Evolutionary conservation across 2,797 vertebrate species (phyloP).

Genomic region (Rhodeus uyekii): DNA sequence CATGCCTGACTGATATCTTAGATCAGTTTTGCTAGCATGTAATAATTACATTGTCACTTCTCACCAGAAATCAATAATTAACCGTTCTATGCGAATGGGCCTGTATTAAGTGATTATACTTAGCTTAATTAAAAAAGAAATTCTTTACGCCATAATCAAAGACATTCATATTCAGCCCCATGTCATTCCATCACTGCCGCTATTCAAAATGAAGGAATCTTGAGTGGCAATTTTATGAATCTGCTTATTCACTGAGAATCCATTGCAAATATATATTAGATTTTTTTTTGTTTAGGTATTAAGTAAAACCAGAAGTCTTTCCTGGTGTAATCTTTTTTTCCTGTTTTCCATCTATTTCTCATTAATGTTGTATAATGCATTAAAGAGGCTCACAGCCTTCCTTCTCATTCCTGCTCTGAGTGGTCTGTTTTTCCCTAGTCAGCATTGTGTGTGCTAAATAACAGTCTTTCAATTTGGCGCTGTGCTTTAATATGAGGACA

Average conservation of each 20-base stretch:
- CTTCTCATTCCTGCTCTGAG: conserved; percentile 65
- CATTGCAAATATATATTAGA: conserved; percentile 48
- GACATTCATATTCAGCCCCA: conserved; percentile 21
- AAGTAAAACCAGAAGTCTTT: conserved; percentile 65
- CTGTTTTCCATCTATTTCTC: conserved; percentile 63
- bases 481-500: conserved; percentile 71
- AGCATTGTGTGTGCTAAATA: conserved; percentile 73
- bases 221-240: conserved; percentile 57
- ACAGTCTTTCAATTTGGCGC: conserved; percentile 74
- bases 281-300: conserved; percentile 66
- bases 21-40: conserved; percentile 16
- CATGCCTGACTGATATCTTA: conserved; percentile 24
- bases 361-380: conserved; percentile 74
- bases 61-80: conserved; percentile 41
- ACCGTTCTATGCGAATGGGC: conserved; percentile 17
- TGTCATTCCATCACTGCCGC: conserved; percentile 2
- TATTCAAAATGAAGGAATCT: conserved; percentile 29
- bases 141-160: conserved; percentile 34
- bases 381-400: conserved; percentile 59
- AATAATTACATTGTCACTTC: conserved; percentile 46
- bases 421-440: conserved; percentile 72
- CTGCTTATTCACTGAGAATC: conserved; percentile 53
- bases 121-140: conserved; percentile 45
- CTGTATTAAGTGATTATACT: conserved; percentile 30
- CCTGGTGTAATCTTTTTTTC: conserved; percentile 67